phyloP scores from a whole-genome alignment of 1,140 invertebrate species.

The Diabrotica undecimpunctata region DNA sequence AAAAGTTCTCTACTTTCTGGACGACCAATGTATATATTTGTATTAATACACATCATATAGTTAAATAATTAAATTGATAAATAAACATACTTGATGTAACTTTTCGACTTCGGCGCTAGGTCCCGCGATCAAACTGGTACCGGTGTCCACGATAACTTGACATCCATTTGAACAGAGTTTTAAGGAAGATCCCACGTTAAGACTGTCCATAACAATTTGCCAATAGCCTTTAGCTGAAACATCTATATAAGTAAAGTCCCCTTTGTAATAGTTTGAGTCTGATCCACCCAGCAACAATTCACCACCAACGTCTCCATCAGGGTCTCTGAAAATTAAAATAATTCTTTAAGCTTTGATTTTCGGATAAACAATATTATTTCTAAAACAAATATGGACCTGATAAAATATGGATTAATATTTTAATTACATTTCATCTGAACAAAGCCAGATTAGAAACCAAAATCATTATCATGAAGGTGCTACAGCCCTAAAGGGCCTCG shows the following conservation, averaged over 20 bases:
- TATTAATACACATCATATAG: neutral
- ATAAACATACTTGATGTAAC: constrained; percentile 64
- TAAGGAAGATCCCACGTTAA: constrained; percentile 56
- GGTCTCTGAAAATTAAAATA: constrained; percentile 62
- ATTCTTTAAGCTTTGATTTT: too few relatives aligned
- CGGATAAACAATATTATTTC: constrained; percentile 5
- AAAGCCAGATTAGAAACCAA: too few relatives aligned
- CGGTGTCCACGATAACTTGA: constrained; percentile 96
- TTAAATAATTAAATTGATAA: neutral
- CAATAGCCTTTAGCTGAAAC: constrained; percentile 90
- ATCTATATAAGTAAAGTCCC: constrained; percentile 87
- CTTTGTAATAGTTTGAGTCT: constrained; percentile 86
- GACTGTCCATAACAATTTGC: constrained; percentile 92
- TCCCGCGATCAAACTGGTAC: constrained; percentile 94
- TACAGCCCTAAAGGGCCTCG: too few relatives aligned
- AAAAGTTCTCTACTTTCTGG: too few relatives aligned
- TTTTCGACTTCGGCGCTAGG: constrained; percentile 74
- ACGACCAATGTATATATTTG: too few relatives aligned
- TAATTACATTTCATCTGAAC: too few relatives aligned
- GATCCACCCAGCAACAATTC: constrained; percentile 94
- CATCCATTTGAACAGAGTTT: constrained; percentile 71
- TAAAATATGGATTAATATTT: too few relatives aligned
- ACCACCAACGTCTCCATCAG: constrained; percentile 71
- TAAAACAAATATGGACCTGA: neutral
- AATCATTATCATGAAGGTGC: too few relatives aligned